Conservation (phyloP, 2,888 invertebrate species). For the Stegana nigrithorax region DNA sequence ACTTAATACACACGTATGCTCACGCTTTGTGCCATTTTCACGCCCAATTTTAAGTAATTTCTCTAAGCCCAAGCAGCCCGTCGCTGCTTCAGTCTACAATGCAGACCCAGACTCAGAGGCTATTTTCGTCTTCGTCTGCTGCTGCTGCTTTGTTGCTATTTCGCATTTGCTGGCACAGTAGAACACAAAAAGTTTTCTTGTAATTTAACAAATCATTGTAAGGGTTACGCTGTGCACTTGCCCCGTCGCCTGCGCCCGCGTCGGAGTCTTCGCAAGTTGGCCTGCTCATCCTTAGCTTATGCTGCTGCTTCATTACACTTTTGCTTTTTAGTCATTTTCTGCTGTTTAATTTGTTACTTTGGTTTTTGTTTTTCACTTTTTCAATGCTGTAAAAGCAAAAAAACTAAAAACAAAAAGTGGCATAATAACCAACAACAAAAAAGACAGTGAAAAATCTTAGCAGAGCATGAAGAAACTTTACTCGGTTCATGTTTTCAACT, state of each 20-base stretch:
- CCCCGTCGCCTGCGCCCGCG: background rate
- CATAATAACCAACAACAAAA: too few relatives aligned
- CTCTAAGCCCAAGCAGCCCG: constrained; percentile 39
- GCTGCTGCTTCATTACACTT: constrained; percentile 25
- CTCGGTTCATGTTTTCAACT: background rate
- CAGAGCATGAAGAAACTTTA: constrained; percentile 9
- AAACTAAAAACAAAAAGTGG: background rate
- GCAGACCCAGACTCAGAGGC: too few relatives aligned
- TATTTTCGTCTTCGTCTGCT: background rate
- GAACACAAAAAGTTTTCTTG: constrained; percentile 44
- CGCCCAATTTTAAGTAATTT: constrained; percentile 53
- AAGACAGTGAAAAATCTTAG: background rate
- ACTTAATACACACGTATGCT: background rate
- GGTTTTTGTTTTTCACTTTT: constrained; percentile 14
- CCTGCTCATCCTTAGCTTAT: constrained; percentile 23
- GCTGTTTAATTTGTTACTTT: constrained; percentile 18
- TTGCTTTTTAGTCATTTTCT: constrained; percentile 15
- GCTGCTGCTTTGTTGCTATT: background rate
- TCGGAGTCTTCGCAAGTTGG: constrained; percentile 30
- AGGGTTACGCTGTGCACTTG: constrained; percentile 36
- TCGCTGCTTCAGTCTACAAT: constrained; percentile 23
- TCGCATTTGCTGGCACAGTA: background rate
- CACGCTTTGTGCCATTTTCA: constrained; percentile 40
- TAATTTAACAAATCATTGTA: constrained; percentile 48
- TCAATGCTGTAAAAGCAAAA: background rate